Evolutionary conservation across 2,113 vertebrate species (phyloP), one percentile per base, ranked within the genome.

Genomic region (Cranoglanis bouderius): DNA sequence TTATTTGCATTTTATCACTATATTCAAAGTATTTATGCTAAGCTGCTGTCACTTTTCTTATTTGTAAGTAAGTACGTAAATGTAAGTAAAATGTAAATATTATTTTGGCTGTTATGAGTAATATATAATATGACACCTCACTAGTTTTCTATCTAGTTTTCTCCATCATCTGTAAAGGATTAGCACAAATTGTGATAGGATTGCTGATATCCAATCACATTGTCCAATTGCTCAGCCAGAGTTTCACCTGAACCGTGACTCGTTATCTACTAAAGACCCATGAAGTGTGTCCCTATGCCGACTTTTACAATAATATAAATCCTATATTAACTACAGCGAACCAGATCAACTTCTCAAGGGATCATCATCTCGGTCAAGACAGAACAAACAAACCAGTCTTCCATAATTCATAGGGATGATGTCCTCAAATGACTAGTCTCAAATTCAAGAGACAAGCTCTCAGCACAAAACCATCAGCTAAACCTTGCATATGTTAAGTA

Each of bases 381-480:
- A 75, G 74, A 85, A 83, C 65, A 40, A 57, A 40, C 63, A 32
- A 6, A 18, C n/a, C 38, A 70, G 24, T 24, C n/a, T 10, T 85
- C 40, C 80, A 85, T 75, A 86, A 82, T 85, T 88, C 55, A 86
- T 63, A 24, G 19, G 18, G 5, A 24, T 1, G 53, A 32, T 85
- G 75, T 88, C 83, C 65, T 74, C 83, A 75, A 59, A 82, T 46
- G 70, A 87, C 57, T 78, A 43, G 40, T 86, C 35, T 61, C 53
- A 35, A 78, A 88, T 65, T 88, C 35, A 75, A 65, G 26, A 85
- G 7, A 7, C 40, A n/a, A 87, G 38, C 63, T 53, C 78, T 43
- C 49, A 40, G 38, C 26, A 46, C 67, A 72, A 74, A 85, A 43
- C 38, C 61, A 26, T 78, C 38, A 26, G 19, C 8, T 72, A 82